Base-by-base conservation (phyloP, 2,888 invertebrate genomes). In the Watsonalla cultraria region DNA sequence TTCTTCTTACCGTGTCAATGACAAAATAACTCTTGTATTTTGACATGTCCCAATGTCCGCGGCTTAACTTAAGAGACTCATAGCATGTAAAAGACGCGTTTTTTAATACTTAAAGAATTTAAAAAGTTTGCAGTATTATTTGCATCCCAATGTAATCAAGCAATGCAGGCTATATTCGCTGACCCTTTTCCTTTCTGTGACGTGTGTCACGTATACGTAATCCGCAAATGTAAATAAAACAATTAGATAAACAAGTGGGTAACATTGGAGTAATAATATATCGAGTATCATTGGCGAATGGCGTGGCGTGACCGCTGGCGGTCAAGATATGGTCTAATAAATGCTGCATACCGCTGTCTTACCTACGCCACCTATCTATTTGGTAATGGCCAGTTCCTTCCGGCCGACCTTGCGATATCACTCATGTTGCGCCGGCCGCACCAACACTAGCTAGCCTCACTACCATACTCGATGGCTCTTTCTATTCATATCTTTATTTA, bases 301-400 rank as follows among this genome's bases (percentile, higher is more conserved):
- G 70, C 66, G 65, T 71, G 61, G 70, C 66, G 65, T 66, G 70
- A 52, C 59, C 57, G 53, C 57, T 57, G 59, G 59, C 62, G 64
- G 69, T 61, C 70, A 61, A 78, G 84, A 84, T 84, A 83, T 73
- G 75, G 77, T 70, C 78, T 80, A 82, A 84, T 84, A 78, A 82
- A 80, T 80, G 77, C 65, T 74, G 71, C 60, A 62, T 72, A 73
- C 69, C 65, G 73, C 69, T 67, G 72, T 71, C 74, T 76, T 69
- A 69, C 73, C 24, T 24, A 24, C 24, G 24, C 24, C 72, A 78
- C 78, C 82, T 81, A 82, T 84, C 81, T 82, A 76, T 84, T 86
- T 78, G 78, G 81, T 84, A 82, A 82, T 79, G 82, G 72, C 73
- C 67, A 67, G 76, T 84, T 84, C 76, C 84, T 86, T 89, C 87